These are phyloP conservation scores for Rugalucina vietnamica DNA, from an alignment of 2,888 invertebrate species.

Conservation along the genomic window DNA sequence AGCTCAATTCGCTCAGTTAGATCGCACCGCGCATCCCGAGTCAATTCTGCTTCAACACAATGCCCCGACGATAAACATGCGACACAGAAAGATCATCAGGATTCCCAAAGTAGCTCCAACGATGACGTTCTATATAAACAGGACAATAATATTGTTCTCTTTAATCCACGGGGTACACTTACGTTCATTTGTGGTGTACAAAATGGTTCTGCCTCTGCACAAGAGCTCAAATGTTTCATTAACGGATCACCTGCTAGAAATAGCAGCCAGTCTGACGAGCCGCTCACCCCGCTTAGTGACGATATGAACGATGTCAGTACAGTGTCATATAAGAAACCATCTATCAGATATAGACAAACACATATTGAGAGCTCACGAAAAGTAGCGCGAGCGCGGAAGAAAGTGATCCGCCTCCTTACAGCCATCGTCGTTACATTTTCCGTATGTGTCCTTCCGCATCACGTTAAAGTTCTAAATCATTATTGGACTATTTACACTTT, in stretches of 20 bases:
- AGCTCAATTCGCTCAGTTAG: background rate
- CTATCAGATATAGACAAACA: slow-evolving; percentile 23
- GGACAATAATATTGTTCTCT: slow-evolving; percentile 15
- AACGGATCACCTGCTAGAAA: background rate
- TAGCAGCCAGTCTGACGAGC: background rate
- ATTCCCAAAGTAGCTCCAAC: background rate
- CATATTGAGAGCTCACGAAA: slow-evolving; percentile 38
- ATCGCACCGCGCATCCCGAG: background rate
- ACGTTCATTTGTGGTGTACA: slow-evolving; percentile 23
- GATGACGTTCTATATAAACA: background rate
- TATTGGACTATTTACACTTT: slow-evolving; percentile 88
- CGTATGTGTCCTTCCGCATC: slow-evolving; percentile 94
- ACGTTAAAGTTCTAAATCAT: slow-evolving; percentile 90
- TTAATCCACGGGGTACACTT: slow-evolving; percentile 21
- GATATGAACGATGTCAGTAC: background rate
- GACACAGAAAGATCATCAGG: background rate
- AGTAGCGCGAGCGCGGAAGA: slow-evolving; percentile 76
- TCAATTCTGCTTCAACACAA: background rate
- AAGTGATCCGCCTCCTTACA: slow-evolving; percentile 95
- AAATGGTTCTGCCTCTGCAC: background rate
- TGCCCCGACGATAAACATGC: background rate
- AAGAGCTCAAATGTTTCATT: slow-evolving; percentile 8
- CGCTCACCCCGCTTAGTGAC: background rate
- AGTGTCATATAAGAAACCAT: background rate
- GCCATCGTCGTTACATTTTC: slow-evolving; percentile 95